A percentile compares a stretch with the other conserved stretches of the same genome.
Evolutionary conservation across 53 echinoderm and acorn worm species (phyloP).

Genomic region (Crossaster papposus): DNA sequence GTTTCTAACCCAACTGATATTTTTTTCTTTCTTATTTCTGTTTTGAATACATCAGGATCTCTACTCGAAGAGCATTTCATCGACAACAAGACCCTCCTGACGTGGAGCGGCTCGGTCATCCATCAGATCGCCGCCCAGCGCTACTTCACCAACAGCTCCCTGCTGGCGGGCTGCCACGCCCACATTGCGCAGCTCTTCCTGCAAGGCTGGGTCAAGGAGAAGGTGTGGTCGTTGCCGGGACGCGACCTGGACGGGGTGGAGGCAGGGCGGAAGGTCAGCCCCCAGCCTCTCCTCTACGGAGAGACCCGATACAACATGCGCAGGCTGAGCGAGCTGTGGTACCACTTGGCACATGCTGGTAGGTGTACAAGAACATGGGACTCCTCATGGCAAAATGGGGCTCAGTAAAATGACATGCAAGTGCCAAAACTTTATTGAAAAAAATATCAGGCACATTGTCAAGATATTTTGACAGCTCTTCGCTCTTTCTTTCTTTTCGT

Average conservation of each 20-base stretch:
- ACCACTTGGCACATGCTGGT: constrained; percentile 88
- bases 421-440: too few species aligned
- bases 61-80: constrained; percentile 69
- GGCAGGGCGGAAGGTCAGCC: constrained; percentile 74
- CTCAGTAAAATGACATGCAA: background rate
- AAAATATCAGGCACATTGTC: too few species aligned
- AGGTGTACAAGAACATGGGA: background rate
- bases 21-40: background rate
- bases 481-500: too few species aligned
- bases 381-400: background rate
- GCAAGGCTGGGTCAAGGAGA: constrained; percentile 86
- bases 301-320: constrained; percentile 92
- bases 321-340: constrained; percentile 92
- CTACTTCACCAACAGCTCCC: constrained; percentile 70
- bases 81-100: constrained; percentile 90
- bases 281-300: constrained; percentile 93
- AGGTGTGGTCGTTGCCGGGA: constrained; percentile 22
- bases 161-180: constrained; percentile 68
- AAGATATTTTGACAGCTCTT: too few species aligned
- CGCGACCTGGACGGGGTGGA: constrained; percentile 69
- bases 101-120: constrained; percentile 82
- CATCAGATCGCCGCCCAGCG: constrained; percentile 76
- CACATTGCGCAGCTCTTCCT: constrained; percentile 80
- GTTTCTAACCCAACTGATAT: too few species aligned
- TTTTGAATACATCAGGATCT: constrained; percentile 58